Percentiles rank a stretch among this genome's conserved stretches.
phyloP scores from a whole-genome alignment of 2,888 invertebrate species.

The Kuschelorhynchus macadamiae region DNA sequence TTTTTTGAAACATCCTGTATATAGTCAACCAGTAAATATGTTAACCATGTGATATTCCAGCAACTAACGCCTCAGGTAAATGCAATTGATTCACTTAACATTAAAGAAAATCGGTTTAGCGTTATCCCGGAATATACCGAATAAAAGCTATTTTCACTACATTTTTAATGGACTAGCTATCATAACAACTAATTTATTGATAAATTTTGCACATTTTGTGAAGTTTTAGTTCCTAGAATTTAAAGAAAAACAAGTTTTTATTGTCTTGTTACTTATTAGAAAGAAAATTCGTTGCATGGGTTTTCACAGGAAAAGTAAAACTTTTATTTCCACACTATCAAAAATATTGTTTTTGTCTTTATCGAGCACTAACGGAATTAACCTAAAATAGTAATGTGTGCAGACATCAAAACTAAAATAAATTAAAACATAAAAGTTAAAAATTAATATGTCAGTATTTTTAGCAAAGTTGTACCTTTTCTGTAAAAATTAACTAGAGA shows the following conservation, averaged over 20 bases:
- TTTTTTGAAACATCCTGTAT: no score
- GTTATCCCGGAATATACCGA: slow-evolving; percentile 8
- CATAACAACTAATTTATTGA: slow-evolving; percentile 18
- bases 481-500: slow-evolving; percentile 3
- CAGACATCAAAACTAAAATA: no score
- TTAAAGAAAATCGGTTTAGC: slow-evolving; percentile 19
- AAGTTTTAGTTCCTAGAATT: slow-evolving; percentile 6
- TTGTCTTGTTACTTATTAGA: slow-evolving; percentile 15
- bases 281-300: slow-evolving; percentile 2
- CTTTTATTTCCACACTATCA: no score
- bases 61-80: no score
- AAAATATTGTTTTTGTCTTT: no score
- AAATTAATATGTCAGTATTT: no score
- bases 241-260: slow-evolving; percentile 18
- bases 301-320: slow-evolving; percentile 15
- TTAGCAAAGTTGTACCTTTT: not conserved
- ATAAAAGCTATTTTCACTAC: slow-evolving; percentile 15
- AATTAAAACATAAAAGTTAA: no score
- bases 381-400: no score
- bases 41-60: no score
- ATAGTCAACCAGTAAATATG: no score
- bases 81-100: no score
- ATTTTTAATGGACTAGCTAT: slow-evolving; percentile 14
- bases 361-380: no score
- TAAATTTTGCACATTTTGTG: not conserved